Base-by-base conservation (phyloP, 2,888 invertebrate species). In the Cephus nigrinus region DNA sequence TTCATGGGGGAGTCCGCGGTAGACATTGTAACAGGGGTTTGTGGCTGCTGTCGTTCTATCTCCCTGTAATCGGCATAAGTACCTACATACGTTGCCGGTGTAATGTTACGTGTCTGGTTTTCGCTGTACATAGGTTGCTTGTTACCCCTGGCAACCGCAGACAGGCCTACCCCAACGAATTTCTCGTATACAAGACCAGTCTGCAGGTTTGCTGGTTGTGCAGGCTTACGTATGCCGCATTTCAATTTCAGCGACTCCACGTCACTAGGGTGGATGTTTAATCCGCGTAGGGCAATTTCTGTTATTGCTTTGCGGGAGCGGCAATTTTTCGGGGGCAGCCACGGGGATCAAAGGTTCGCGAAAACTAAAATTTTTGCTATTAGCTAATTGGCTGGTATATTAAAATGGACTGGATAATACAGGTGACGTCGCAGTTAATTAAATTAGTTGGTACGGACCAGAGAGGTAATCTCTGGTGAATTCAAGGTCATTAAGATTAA, bases 251-350 rank as follows among this genome's bases (percentile, higher is more conserved):
- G 75, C 34, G n/a, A 71, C 72, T 74, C 75, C 35, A 78, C 76
- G 76, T 73, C 73, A 71, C 68, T 73, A 76, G 77, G 79, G 78
- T 86, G 80, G 83, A 86, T 71, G 11, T 71, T 71, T 30, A 32
- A 71, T 83, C 80, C 77, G 74, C 78, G 75, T 75, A 76, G 74
- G 77, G 81, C 80, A 84, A 86, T 86, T 84, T 84, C 79, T 81
- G 82, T 84, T 82, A 86, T 85, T 82, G 86, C 82, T 74, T 69
- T 30, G 69, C 55, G 69, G 75, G 5, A 32, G 12, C 15, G 31
- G 4, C 55, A 55, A 55, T 23, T 9, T 55, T 55, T 55, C 2
- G 23, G 55, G 23, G 23, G 1, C 2, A 23, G 5, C 55, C 55
- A 55, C 23, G 55, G 2, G 55, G 23, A 23, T 55, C 55, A 55